Evolutionary conservation across 2,888 invertebrate genomes (phyloP).

Genomic region (Plagiodera versicolora): DNA sequence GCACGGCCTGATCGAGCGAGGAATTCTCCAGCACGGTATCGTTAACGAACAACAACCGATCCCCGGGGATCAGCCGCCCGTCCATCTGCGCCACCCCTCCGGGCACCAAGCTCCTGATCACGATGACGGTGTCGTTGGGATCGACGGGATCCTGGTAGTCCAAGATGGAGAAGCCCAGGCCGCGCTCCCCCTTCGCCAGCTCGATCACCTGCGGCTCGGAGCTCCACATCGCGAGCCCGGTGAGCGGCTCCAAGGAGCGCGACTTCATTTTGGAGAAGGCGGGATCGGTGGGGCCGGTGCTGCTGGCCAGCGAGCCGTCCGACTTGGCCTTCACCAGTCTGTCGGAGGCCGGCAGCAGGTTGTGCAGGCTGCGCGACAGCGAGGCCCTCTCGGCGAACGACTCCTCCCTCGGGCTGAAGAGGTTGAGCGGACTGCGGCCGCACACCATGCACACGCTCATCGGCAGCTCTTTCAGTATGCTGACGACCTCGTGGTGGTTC

Average conservation of each 20-base stretch:
- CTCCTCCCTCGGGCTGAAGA: constrained; percentile 45
- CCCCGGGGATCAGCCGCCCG: constrained; percentile 97
- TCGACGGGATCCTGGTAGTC: constrained; percentile 96
- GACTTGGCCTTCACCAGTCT: constrained; percentile 87
- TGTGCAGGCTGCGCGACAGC: constrained; percentile 63
- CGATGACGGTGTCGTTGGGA: constrained; percentile 95
- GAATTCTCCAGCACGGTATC: constrained; percentile 93
- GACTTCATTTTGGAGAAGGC: constrained; percentile 72
- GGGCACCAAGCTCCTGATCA: constrained; percentile 96
- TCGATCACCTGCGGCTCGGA: constrained; percentile 96
- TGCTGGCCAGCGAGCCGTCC: constrained; percentile 79
- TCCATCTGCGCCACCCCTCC: constrained; percentile 98
- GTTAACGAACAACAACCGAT: constrained; percentile 92
- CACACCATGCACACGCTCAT: constrained; percentile 90
- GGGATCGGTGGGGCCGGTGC: constrained; percentile 56
- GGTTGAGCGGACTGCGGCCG: constrained; percentile 61
- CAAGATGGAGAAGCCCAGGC: constrained; percentile 97
- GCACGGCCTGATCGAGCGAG: constrained; percentile 94
- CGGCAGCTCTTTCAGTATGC: constrained; percentile 88
- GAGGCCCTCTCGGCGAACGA: constrained; percentile 50
- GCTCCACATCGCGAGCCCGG: constrained; percentile 98
- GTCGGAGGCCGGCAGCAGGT: constrained; percentile 67
- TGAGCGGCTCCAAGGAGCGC: constrained; percentile 94
- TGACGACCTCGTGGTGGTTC: constrained; percentile 93
- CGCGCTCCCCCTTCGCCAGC: constrained; percentile 93